Evolutionary conservation across 37 sponge, comb jelly and placozoan genomes (phyloP).

Genomic region (Hormiphora californensis): DNA sequence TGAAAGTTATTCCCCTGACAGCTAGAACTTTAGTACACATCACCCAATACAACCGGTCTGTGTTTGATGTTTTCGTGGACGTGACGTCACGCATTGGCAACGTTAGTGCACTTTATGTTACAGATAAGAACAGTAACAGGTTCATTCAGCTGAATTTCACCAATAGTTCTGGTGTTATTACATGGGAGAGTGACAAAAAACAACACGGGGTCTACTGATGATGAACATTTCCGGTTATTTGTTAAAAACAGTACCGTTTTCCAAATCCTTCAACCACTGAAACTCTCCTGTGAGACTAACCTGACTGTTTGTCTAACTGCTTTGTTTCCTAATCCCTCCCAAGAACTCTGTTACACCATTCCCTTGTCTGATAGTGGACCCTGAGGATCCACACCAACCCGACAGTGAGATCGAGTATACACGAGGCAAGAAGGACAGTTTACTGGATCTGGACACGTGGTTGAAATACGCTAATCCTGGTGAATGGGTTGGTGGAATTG

Average conservation of each 20-base stretch:
- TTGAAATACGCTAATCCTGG: not conserved
- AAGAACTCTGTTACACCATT: too few species aligned
- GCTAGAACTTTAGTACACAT: not conserved
- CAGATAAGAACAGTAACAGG: constrained; percentile 6
- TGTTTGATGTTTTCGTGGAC: not conserved
- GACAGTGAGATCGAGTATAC: not conserved
- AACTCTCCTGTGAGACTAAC: not conserved
- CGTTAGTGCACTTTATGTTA: not conserved
- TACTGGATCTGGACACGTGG: not conserved
- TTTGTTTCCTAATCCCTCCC: too few species aligned
- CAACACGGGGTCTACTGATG: too few species aligned
- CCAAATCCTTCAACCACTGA: not conserved
- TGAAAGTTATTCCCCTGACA: not conserved
- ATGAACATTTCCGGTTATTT: not conserved
- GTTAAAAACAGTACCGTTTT: not conserved
- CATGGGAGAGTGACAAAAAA: too few species aligned
- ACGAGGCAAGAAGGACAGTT: not conserved
- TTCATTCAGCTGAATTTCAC: not conserved
- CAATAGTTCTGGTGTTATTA: not conserved
- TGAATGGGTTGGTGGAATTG: constrained; percentile 13
- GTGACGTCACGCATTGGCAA: not conserved
- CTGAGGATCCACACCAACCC: not conserved
- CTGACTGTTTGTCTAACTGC: too few species aligned
- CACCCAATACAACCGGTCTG: too few species aligned
- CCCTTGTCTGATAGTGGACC: not conserved